Conservation (phyloP, 2,113 vertebrate genomes). For the Jacana jacana region DNA sequence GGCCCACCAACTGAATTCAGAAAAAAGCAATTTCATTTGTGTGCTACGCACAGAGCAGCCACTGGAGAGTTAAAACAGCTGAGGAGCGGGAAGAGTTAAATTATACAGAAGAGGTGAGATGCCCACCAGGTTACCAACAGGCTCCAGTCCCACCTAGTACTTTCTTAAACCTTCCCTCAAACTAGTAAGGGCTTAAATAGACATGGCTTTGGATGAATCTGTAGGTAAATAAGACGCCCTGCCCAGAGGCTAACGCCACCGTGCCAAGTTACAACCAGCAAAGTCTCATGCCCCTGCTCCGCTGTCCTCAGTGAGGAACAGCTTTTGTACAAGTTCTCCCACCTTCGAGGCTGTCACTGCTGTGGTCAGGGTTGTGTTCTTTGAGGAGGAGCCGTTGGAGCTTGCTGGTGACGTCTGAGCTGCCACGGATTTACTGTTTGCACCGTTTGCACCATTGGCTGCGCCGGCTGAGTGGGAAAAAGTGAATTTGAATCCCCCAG, state of each 20-base stretch:
- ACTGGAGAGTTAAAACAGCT: not conserved
- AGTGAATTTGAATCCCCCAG: constrained; percentile 81
- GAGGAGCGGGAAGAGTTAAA: not conserved
- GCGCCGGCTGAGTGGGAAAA: constrained; percentile 82
- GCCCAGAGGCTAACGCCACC: not conserved
- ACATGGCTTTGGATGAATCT: not conserved
- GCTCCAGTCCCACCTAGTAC: not conserved
- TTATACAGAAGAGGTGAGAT: rapidly evolving
- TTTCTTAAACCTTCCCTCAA: not conserved
- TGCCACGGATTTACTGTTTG: constrained; percentile 87
- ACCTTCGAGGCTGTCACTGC: constrained; percentile 83
- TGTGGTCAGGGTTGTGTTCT: constrained; percentile 80
- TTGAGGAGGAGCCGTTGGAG: constrained; percentile 87
- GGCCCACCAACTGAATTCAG: not conserved
- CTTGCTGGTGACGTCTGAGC: constrained; percentile 81
- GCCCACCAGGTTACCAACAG: not conserved
- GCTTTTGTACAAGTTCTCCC: not conserved
- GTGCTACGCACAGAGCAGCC: not conserved
- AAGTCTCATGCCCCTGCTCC: rapidly evolving
- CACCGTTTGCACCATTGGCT: constrained; percentile 85
- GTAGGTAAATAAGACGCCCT: rapidly evolving
- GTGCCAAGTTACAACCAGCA: rapidly evolving
- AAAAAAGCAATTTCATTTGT: rapidly evolving
- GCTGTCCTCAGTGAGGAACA: rapidly evolving
- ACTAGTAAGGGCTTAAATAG: not conserved